These are phyloP conservation scores for Endomychus coccineus DNA, from an alignment of 2,888 invertebrate genomes.

Conservation along the genomic window DNA sequence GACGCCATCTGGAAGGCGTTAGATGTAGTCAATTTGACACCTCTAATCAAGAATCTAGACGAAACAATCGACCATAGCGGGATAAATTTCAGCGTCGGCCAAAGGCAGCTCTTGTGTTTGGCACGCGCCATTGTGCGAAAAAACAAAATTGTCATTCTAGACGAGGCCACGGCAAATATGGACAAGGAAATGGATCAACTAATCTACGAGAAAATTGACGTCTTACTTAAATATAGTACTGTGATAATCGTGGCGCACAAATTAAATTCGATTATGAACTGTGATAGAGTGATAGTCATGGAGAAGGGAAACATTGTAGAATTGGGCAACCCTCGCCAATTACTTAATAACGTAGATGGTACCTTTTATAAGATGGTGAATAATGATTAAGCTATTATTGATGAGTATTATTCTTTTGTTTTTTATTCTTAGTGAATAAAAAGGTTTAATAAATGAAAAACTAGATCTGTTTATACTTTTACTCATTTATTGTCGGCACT, in stretches of 20 bases:
- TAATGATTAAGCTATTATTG: neutral
- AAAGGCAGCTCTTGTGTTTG: conserved; percentile 11
- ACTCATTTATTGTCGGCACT: too few relatives aligned
- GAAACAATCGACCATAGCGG: conserved; percentile 5
- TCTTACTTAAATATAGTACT: conserved; percentile 10
- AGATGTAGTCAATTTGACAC: conserved; percentile 70
- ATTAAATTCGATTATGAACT: conserved; percentile 8
- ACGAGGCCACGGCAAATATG: conserved; percentile 14
- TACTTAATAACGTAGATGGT: conserved; percentile 9
- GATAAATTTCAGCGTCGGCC: conserved; percentile 12
- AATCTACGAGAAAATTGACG: conserved; percentile 11
- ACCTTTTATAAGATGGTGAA: conserved; percentile 11
- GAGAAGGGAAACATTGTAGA: conserved; percentile 13
- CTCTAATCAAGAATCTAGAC: conserved; percentile 55
- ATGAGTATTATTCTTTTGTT: neutral
- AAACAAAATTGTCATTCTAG: conserved; percentile 13
- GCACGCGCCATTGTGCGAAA: conserved; percentile 11
- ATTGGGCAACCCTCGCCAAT: conserved; percentile 10
- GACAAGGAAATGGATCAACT: conserved; percentile 10
- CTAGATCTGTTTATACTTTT: neutral
- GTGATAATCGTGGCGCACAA: conserved; percentile 9
- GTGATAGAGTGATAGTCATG: conserved; percentile 13
- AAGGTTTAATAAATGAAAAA: neutral
- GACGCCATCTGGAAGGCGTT: conserved; percentile 72
- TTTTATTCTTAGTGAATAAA: neutral